These are phyloP conservation scores for Mionectes macconnelli DNA, from an alignment of 2,113 vertebrate genomes.

Conservation along the genomic window DNA sequence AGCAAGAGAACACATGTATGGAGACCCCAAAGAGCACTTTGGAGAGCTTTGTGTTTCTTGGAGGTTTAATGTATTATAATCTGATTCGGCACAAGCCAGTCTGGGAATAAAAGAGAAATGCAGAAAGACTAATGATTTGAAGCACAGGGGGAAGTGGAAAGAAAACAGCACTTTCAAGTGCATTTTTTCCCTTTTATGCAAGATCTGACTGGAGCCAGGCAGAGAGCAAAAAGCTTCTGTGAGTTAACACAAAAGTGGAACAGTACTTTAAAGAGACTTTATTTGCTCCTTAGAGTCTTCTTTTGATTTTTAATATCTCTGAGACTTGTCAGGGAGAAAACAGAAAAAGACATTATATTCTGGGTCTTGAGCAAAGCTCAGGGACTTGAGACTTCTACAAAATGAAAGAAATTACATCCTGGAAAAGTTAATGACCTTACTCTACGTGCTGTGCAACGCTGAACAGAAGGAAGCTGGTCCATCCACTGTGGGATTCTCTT, in stretches of 20 bases:
- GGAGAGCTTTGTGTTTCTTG: conserved; percentile 66
- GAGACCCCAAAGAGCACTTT: conserved; percentile 55
- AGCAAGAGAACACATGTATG: not conserved
- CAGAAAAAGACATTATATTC: conserved; percentile 52
- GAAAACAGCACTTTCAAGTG: conserved; percentile 49
- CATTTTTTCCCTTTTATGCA: conserved; percentile 42
- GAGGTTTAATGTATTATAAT: conserved; percentile 69
- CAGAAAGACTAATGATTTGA: conserved; percentile 66
- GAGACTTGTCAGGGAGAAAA: conserved; percentile 62
- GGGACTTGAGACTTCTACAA: conserved; percentile 45
- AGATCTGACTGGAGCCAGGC: conserved; percentile 50
- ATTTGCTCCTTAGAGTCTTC: conserved; percentile 56
- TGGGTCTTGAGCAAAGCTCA: conserved; percentile 33
- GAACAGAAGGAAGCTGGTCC: not conserved
- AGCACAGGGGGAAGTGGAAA: conserved; percentile 22
- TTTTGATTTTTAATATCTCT: conserved; percentile 68
- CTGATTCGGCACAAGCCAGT: conserved; percentile 61
- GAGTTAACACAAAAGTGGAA: conserved; percentile 49
- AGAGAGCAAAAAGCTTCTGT: conserved; percentile 54
- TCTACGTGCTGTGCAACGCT: not conserved
- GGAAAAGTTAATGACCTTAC: conserved; percentile 36
- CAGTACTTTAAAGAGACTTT: conserved; percentile 56
- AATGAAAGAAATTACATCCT: conserved; percentile 28
- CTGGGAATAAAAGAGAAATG: conserved; percentile 68
- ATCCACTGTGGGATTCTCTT: not conserved